Evolutionary conservation across 2,113 vertebrate species (phyloP).

Genomic region (Hippolais icterina): DNA sequence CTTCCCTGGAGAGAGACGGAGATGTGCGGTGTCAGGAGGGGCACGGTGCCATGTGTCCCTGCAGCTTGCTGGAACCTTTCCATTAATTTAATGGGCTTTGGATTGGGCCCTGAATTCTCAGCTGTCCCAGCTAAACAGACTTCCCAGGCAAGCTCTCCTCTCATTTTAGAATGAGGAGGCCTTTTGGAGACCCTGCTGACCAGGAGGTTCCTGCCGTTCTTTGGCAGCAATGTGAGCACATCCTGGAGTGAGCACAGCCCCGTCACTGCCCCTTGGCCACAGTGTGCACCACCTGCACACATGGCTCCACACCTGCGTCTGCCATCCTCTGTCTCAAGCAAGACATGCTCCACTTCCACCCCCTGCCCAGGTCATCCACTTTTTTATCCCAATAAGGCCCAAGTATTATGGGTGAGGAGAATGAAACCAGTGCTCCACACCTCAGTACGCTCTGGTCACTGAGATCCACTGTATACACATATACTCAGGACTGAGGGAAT

Average conservation of each 20-base stretch:
- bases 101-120: slow-evolving; percentile 48
- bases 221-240: not conserved
- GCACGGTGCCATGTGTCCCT: not conserved
- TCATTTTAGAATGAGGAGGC: not conserved
- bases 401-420: not conserved
- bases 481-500: not conserved
- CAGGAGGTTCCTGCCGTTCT: not conserved
- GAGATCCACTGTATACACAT: not conserved
- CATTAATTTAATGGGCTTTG: slow-evolving; percentile 48
- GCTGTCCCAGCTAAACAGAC: slow-evolving; percentile 2
- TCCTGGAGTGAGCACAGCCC: rapidly evolving
- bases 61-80: slow-evolving; percentile 19
- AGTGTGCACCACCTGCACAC: not conserved
- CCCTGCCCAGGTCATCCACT: not conserved
- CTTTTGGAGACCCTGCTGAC: not conserved
- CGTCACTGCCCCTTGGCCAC: rapidly evolving
- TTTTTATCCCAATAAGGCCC: not conserved
- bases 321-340: not conserved
- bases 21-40: slow-evolving; percentile 34
- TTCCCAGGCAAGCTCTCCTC: not conserved
- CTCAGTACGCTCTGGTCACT: not conserved
- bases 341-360: not conserved
- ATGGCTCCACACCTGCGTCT: rapidly evolving
- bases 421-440: rapidly evolving
- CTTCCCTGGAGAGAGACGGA: not conserved